These are phyloP conservation scores for Salticus scenicus DNA, from an alignment of 2,888 invertebrate genomes.

Conservation along the genomic window DNA sequence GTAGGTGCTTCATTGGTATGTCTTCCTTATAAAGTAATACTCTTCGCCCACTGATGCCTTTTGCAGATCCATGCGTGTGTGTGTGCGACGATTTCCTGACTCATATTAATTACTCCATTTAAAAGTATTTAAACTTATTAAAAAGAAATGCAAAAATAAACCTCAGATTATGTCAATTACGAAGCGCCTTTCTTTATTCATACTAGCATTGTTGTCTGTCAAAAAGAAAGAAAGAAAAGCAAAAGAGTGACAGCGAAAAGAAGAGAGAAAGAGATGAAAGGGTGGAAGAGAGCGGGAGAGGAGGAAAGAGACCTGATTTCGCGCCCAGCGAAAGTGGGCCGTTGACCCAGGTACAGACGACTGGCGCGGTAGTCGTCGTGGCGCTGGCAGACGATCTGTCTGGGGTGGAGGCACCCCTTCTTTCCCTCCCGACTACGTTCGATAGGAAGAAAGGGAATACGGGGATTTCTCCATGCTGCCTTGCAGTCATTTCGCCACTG, in stretches of 20 bases:
- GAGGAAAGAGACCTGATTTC: constrained; percentile 12
- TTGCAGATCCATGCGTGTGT: too few species aligned
- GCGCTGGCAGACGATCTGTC: constrained; percentile 17
- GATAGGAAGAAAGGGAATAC: neutral
- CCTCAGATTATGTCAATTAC: too few species aligned
- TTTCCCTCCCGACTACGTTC: neutral
- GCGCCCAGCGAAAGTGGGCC: constrained; percentile 16
- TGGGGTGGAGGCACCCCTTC: neutral
- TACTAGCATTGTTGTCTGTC: too few species aligned
- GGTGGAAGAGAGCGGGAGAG: neutral
- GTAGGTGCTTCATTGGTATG: too few species aligned
- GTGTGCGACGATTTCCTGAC: too few species aligned
- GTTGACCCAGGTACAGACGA: constrained; percentile 14
- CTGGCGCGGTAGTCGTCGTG: constrained; percentile 19
- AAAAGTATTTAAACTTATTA: too few species aligned
- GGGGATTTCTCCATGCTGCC: neutral
- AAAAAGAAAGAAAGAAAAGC: too few species aligned
- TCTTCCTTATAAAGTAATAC: too few species aligned
- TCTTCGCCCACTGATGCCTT: too few species aligned
- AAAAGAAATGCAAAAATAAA: too few species aligned
- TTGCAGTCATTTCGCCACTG: neutral
- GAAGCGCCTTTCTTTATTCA: too few species aligned
- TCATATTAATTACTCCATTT: too few species aligned
- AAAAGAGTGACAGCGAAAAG: neutral
- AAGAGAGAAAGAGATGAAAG: neutral